Percentiles rank a stretch among this genome's conserved stretches.
These are phyloP conservation scores for Pterobdella sp. DNA, from an alignment of 2,888 invertebrate species.

Conservation along the genomic window DNA sequence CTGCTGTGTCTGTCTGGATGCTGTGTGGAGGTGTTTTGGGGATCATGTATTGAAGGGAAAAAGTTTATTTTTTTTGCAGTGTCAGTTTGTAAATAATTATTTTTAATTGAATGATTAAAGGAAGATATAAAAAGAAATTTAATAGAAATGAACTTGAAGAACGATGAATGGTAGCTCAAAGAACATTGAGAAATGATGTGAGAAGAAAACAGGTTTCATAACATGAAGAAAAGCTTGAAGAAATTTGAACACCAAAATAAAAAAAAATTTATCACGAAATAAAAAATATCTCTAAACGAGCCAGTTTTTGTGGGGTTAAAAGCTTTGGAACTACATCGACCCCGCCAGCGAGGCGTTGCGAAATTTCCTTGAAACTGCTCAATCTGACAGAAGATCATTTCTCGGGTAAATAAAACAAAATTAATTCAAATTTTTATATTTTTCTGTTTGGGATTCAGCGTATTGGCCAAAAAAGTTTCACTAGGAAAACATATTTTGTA, in stretches of 20 bases:
- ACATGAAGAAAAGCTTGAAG: not conserved
- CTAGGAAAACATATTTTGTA: too few species aligned
- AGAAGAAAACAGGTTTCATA: not conserved
- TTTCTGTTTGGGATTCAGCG: too few species aligned
- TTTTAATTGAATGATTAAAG: too few species aligned
- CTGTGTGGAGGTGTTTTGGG: not conserved
- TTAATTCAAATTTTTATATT: too few species aligned
- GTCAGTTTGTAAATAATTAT: not conserved
- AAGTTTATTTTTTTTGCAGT: not conserved
- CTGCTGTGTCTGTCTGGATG: not conserved
- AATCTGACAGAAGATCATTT: too few species aligned
- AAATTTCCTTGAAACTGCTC: too few species aligned
- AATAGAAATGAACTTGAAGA: not conserved
- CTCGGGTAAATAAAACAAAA: too few species aligned
- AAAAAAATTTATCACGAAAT: not conserved
- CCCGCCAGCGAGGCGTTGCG: too few species aligned
- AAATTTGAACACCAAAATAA: not conserved
- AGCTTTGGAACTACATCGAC: too few species aligned
- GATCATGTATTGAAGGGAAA: not conserved
- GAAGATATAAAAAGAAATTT: not conserved
- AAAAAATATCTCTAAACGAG: too few species aligned
- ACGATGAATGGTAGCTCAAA: not conserved
- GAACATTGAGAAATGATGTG: not conserved
- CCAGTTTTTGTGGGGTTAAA: too few species aligned
- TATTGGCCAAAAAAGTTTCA: too few species aligned